Percentiles rank a stretch among this genome's conserved stretches.
phyloP scores from a whole-genome alignment of 2,797 vertebrate species.

The Choloepus didactylus region DNA sequence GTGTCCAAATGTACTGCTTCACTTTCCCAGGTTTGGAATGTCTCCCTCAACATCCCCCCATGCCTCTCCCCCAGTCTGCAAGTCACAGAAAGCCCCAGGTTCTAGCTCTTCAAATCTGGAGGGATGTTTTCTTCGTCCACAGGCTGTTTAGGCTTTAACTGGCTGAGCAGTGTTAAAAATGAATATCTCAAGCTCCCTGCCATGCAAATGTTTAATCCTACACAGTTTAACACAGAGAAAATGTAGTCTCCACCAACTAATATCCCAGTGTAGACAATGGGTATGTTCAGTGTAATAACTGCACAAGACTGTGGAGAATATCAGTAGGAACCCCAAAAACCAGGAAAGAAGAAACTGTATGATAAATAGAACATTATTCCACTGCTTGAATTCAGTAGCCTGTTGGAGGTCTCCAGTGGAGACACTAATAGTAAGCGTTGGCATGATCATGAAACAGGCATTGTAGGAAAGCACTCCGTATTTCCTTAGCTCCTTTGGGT shows the following conservation, averaged over 20 bases:
- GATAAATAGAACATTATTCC: too few species aligned
- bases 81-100: neutral
- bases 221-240: conserved; percentile 95
- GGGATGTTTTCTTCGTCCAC: conserved; percentile 81
- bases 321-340: too few species aligned
- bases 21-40: neutral
- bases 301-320: too few species aligned
- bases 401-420: conserved; percentile 93
- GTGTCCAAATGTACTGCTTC: neutral
- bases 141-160: conserved; percentile 57
- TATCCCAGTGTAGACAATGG: conserved; percentile 94
- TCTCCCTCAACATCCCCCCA: neutral
- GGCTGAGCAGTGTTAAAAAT: conserved; percentile 86
- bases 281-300: too few species aligned
- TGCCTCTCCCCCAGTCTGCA: neutral
- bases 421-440: conserved; percentile 90
- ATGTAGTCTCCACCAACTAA: conserved; percentile 95
- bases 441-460: conserved; percentile 93
- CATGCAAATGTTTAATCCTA: conserved; percentile 95
- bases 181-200: conserved; percentile 89
- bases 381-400: conserved; percentile 75
- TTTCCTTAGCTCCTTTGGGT: conserved; percentile 94
- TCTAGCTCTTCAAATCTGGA: conserved; percentile 73
- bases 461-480: conserved; percentile 97
- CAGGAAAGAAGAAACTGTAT: too few species aligned